phyloP scores from a whole-genome alignment of 2,888 invertebrate species.

The Ophion slaviceki region DNA sequence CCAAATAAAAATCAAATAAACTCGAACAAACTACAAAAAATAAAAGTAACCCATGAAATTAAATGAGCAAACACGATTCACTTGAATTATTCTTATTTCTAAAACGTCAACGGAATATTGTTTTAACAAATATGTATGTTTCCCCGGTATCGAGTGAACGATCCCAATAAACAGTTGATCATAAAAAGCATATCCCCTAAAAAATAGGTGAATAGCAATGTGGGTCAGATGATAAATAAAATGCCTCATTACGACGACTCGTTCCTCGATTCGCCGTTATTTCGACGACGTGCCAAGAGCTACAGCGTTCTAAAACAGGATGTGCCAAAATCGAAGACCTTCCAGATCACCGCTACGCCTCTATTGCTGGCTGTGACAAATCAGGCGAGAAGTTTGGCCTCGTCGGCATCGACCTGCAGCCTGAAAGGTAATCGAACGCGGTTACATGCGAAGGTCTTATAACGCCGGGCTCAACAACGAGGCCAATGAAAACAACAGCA shows the following conservation, averaged over 20 bases:
- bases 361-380: constrained; percentile 80
- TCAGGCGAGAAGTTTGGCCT: constrained; percentile 78
- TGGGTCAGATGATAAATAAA: constrained; percentile 62
- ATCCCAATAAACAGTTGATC: too few species aligned
- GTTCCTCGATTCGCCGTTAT: constrained; percentile 81
- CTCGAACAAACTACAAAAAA: not conserved
- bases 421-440: constrained; percentile 77
- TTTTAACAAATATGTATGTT: not conserved
- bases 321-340: constrained; percentile 79
- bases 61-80: not conserved
- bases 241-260: constrained; percentile 83
- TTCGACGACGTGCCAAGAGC: constrained; percentile 80
- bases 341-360: constrained; percentile 79
- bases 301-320: constrained; percentile 80
- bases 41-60: not conserved
- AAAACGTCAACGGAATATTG: not conserved
- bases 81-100: not conserved
- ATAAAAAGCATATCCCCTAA: too few species aligned
- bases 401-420: constrained; percentile 78
- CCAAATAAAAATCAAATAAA: too few species aligned
- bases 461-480: constrained; percentile 13
- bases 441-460: constrained; percentile 9
- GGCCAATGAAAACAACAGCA: not conserved
- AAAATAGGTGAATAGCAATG: not conserved
- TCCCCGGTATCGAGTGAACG: not conserved